Evolutionary conservation across 30 jellyfish, hydroid and myxozoan species (phyloP).

Genomic region (Turritopsis dohrnii): DNA sequence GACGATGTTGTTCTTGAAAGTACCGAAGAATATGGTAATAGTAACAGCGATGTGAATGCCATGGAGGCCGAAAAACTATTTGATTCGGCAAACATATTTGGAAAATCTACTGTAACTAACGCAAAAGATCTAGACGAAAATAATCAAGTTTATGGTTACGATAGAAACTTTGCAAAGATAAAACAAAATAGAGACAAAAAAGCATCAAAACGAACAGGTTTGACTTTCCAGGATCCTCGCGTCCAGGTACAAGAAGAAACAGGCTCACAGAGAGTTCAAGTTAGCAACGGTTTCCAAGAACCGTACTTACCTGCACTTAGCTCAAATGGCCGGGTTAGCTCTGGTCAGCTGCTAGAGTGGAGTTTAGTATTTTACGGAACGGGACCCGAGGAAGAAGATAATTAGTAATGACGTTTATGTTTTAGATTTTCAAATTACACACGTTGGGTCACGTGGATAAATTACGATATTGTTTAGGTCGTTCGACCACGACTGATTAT

Average conservation of each 20-base stretch:
- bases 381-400: constrained; percentile 94
- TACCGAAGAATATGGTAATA: constrained; percentile 70
- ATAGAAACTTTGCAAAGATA: constrained; percentile 76
- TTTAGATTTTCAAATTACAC: not conserved
- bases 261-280: constrained; percentile 99
- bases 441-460: not conserved
- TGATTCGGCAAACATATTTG: constrained; percentile 40
- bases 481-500: not conserved
- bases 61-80: constrained; percentile 32
- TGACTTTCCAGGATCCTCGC: constrained; percentile 92
- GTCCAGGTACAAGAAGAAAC: constrained; percentile 99
- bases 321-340: constrained; percentile 67
- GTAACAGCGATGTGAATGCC: constrained; percentile 55
- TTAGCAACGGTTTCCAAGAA: constrained; percentile 97
- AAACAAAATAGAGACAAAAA: constrained; percentile 46
- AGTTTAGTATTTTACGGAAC: constrained; percentile 85
- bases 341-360: constrained; percentile 99
- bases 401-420: not conserved
- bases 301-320: constrained; percentile 77
- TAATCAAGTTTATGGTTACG: constrained; percentile 91
- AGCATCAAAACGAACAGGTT: constrained; percentile 84
- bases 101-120: constrained; percentile 23
- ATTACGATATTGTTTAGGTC: not conserved
- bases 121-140: constrained; percentile 69
- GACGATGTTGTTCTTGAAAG: constrained; percentile 64